A percentile compares a stretch with the other conserved stretches of the same genome.
These are phyloP conservation scores for Pachliopta kotzebuea DNA, from an alignment of 2,888 invertebrate species.

Conservation along the genomic window DNA sequence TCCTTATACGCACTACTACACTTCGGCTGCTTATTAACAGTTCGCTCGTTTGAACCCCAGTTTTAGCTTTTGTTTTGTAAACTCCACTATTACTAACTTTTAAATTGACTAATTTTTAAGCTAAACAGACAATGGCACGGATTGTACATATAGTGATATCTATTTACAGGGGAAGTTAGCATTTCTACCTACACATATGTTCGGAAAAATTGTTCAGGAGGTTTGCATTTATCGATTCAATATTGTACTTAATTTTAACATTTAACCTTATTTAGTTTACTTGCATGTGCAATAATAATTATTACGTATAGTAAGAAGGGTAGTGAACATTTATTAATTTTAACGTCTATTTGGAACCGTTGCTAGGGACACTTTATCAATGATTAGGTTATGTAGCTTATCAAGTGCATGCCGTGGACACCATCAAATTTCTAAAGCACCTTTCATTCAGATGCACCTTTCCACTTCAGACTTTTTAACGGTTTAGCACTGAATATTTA, in stretches of 20 bases:
- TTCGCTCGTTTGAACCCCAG: constrained; percentile 43
- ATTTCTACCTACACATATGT: constrained; percentile 52
- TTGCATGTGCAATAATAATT: constrained; percentile 66
- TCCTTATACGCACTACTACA: constrained; percentile 45
- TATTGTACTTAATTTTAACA: constrained; percentile 68
- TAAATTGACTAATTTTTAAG: constrained; percentile 73
- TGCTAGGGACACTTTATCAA: constrained; percentile 33
- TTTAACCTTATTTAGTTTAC: constrained; percentile 67
- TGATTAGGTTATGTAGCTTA: constrained; percentile 17
- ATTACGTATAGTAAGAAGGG: constrained; percentile 69
- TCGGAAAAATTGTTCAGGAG: constrained; percentile 61
- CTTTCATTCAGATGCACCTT: constrained; percentile 55
- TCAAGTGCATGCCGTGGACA: constrained; percentile 35
- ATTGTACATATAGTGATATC: constrained; percentile 72
- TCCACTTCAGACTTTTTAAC: constrained; percentile 51
- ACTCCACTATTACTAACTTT: constrained; percentile 48
- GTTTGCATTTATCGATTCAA: constrained; percentile 53
- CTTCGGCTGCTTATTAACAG: constrained; percentile 40
- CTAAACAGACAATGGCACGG: constrained; percentile 80
- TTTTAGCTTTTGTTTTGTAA: constrained; percentile 32
- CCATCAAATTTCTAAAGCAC: constrained; percentile 53
- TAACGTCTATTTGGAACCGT: constrained; percentile 37
- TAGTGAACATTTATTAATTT: constrained; percentile 58
- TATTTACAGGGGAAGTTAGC: constrained; percentile 71
- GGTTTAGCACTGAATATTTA: constrained; percentile 33